phyloP scores from a whole-genome alignment of 2,888 invertebrate genomes.

The Dryocosmus kuriphilus region DNA sequence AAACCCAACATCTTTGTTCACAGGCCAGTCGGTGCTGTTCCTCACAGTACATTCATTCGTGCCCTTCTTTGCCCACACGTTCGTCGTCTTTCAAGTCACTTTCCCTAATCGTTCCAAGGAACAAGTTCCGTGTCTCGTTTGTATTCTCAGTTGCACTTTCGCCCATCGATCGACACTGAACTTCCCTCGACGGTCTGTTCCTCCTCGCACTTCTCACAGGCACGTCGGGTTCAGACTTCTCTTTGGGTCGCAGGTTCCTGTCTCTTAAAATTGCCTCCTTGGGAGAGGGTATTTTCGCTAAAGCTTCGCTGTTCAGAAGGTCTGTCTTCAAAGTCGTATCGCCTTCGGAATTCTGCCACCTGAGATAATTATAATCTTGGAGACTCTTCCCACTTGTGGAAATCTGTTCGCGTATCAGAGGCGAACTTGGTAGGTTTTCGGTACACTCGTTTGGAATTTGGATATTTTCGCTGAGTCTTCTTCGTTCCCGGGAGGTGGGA shows the following conservation, averaged over 20 bases:
- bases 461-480: constrained; percentile 69
- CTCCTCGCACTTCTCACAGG: constrained; percentile 75
- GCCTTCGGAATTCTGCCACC: constrained; percentile 74
- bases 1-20: constrained; percentile 65
- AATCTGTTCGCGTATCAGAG: constrained; percentile 60
- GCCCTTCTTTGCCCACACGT: constrained; percentile 67
- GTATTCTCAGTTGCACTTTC: constrained; percentile 70
- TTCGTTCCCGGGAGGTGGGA: constrained; percentile 64
- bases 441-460: constrained; percentile 2
- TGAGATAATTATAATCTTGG: constrained; percentile 67
- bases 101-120: constrained; percentile 75
- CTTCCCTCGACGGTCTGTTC: constrained; percentile 73
- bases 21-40: constrained; percentile 73
- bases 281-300: constrained; percentile 45
- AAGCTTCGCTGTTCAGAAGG: constrained; percentile 57
- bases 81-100: constrained; percentile 69
- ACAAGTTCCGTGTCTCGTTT: constrained; percentile 68
- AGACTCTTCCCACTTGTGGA: constrained; percentile 60
- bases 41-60: constrained; percentile 62
- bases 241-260: constrained; percentile 60
- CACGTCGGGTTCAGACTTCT: constrained; percentile 73
- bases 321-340: constrained; percentile 66
- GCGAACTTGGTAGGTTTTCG: constrained; percentile 50
- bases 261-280: constrained; percentile 58
- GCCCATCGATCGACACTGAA: constrained; percentile 76